Evolutionary conservation across 2,888 invertebrate species (phyloP).

Genomic region (Amphipoea oculea): DNA sequence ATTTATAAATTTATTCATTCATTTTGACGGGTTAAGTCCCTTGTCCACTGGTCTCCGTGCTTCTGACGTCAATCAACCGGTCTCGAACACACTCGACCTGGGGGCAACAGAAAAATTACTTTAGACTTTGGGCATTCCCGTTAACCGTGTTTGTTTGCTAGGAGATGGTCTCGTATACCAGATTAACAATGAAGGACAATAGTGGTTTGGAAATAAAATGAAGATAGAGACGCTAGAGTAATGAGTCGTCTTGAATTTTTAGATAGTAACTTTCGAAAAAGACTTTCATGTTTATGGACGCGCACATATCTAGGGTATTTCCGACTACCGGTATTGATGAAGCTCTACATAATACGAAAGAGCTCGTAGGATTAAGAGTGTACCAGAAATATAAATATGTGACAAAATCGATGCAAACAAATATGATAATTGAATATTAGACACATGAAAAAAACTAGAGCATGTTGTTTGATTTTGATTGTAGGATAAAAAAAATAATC

Average conservation of each 20-base stretch:
- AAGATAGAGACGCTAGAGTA: neutral
- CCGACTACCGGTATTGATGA: neutral
- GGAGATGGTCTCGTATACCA: neutral
- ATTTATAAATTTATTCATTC: conserved; percentile 53
- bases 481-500: neutral
- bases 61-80: conserved; percentile 73
- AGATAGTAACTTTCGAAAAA: conserved; percentile 38
- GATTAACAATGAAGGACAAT: neutral
- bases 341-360: neutral
- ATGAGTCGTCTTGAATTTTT: conserved; percentile 1
- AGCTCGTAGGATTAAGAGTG: neutral
- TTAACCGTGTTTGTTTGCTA: neutral
- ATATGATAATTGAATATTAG: neutral
- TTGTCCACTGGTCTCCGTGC: conserved; percentile 44
- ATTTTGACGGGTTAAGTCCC: conserved; percentile 46
- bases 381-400: neutral
- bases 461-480: neutral
- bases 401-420: neutral
- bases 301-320: conserved; percentile 4
- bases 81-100: conserved; percentile 73
- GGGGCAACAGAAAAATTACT: conserved; percentile 70
- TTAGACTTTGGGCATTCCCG: conserved; percentile 51
- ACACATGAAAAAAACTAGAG: no score
- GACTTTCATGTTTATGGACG: conserved; percentile 4
- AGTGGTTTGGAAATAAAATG: neutral